Percentiles rank a stretch among this genome's conserved stretches.
phyloP scores from a whole-genome alignment of 2,888 invertebrate genomes.

The Conus canariensis region DNA sequence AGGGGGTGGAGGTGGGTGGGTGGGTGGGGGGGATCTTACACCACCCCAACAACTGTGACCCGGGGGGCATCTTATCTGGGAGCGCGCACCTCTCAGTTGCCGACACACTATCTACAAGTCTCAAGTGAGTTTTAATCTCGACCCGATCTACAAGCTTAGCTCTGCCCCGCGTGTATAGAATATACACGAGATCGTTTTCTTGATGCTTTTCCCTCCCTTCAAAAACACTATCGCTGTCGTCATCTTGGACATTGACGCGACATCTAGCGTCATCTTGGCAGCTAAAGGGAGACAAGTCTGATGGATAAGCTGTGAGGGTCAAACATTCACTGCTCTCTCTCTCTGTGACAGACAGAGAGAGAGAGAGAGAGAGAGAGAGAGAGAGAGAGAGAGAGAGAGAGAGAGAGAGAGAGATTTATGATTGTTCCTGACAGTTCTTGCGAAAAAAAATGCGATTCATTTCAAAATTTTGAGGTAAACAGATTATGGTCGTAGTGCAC shows the following conservation, averaged over 20 bases:
- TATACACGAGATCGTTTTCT: no score
- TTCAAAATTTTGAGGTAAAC: no score
- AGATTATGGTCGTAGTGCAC: no score
- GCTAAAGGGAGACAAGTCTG: background rate
- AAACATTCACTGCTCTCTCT: background rate
- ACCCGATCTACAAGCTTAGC: background rate
- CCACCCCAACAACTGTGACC: background rate
- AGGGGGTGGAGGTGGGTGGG: background rate
- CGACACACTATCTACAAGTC: background rate
- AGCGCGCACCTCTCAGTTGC: background rate
- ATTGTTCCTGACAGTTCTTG: no score
- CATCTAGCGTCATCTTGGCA: constrained; percentile 3
- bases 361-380: background rate
- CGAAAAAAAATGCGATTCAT: no score
- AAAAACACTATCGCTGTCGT: background rate
- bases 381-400: background rate
- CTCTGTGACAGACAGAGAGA: background rate
- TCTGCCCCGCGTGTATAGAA: background rate
- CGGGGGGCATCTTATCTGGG: background rate
- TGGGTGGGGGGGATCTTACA: background rate
- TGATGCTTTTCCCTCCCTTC: background rate
- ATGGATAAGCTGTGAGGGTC: background rate
- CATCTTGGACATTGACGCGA: background rate
- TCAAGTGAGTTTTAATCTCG: background rate
- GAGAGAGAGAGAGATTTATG: background rate